These are phyloP conservation scores for Drosophila nigritarsus DNA, from an alignment of 2,888 invertebrate genomes.

Conservation along the genomic window DNA sequence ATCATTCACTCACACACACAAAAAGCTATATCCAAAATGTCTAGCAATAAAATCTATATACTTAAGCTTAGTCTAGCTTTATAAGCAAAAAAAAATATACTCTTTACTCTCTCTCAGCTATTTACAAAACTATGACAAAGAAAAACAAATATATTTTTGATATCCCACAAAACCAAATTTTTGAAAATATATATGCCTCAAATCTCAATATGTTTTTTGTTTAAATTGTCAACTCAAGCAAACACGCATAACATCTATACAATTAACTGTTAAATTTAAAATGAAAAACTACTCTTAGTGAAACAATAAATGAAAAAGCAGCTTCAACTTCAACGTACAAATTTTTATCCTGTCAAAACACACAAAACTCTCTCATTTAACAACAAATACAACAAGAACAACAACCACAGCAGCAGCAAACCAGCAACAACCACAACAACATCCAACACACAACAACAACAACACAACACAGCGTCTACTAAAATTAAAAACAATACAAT, in stretches of 20 bases:
- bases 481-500: conserved; percentile 37
- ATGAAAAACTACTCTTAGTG: conserved; percentile 9
- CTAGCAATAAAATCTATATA: conserved; percentile 50
- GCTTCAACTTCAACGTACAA: conserved; percentile 46
- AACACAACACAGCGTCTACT: conserved; percentile 45
- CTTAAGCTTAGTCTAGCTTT: conserved; percentile 65
- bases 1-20: conserved; percentile 42
- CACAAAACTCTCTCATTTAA: conserved; percentile 44
- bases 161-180: conserved; percentile 36
- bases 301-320: conserved; percentile 32
- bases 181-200: conserved; percentile 17
- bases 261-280: conserved; percentile 13
- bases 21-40: conserved; percentile 21
- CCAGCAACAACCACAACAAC: conserved; percentile 36
- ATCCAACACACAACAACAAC: conserved; percentile 35
- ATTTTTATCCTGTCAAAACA: conserved; percentile 56
- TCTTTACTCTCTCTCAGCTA: conserved; percentile 34
- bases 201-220: conserved; percentile 22
- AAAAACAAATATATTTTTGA: conserved; percentile 51
- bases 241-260: conserved; percentile 36
- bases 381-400: conserved; percentile 24
- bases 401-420: conserved; percentile 36
- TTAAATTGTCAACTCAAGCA: conserved; percentile 32
- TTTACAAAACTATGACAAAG: conserved; percentile 34
- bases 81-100: conserved; percentile 45